A percentile compares a stretch with the other conserved stretches of the same genome.
phyloP scores from a whole-genome alignment of 2,888 invertebrate species.

The Heteromurus nitidus region DNA sequence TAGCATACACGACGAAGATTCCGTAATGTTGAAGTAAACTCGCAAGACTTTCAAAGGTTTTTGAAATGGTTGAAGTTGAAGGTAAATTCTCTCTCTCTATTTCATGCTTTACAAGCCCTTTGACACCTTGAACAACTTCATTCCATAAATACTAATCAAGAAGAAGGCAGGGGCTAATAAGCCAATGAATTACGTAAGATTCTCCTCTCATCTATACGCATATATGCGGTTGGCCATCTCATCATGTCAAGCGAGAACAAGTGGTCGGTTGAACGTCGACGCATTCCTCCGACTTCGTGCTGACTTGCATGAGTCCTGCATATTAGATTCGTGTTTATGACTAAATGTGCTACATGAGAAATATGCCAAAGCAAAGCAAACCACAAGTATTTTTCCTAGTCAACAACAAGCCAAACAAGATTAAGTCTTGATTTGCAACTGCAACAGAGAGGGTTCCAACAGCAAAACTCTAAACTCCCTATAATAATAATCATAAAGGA shows the following conservation, averaged over 20 bases:
- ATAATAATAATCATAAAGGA: conserved; percentile 25
- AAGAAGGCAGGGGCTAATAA: conserved; percentile 31
- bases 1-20: no score
- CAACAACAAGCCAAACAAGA: conserved; percentile 2
- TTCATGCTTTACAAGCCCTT: conserved; percentile 42
- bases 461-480: no score
- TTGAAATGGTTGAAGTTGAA: no score
- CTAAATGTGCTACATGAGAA: background rate
- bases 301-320: background rate
- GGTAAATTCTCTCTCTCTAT: no score
- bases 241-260: background rate
- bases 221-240: conserved; percentile 39
- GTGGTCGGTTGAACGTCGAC: background rate
- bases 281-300: conserved; percentile 1
- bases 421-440: conserved; percentile 30
- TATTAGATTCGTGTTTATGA: conserved; percentile 8
- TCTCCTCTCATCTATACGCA: no score
- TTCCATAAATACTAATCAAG: conserved; percentile 55
- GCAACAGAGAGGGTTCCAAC: conserved; percentile 27
- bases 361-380: conserved; percentile 15
- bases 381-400: conserved; percentile 23
- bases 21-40: no score
- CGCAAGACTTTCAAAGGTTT: no score
- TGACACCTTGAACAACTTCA: conserved; percentile 48
- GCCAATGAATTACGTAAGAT: conserved; percentile 30